These are phyloP conservation scores for Camelus dromedarius DNA, from an alignment of 2,113 vertebrate species.

Conservation along the genomic window DNA sequence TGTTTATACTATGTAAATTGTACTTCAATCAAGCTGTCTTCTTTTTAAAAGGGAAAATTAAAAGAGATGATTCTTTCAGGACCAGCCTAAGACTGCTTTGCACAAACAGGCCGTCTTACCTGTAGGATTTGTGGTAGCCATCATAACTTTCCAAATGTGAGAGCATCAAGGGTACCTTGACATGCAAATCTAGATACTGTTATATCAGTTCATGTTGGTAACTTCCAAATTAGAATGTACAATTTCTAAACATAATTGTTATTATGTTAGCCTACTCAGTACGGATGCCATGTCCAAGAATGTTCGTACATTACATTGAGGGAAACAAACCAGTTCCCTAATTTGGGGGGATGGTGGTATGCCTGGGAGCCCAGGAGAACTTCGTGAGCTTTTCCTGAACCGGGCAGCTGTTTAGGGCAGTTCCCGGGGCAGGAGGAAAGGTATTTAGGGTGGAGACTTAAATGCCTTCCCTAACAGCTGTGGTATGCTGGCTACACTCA, in stretches of 20 bases:
- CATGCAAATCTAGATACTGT: too few species aligned
- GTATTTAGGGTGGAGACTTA: slow-evolving; percentile 70
- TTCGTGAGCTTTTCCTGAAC: slow-evolving; percentile 40
- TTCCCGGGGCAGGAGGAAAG: neutral
- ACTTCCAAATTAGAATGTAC: neutral
- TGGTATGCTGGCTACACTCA: neutral
- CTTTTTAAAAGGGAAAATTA: neutral
- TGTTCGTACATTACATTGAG: neutral
- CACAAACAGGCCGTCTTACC: neutral
- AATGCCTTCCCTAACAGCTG: slow-evolving; percentile 70
- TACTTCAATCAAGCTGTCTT: neutral
- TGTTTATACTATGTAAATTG: neutral
- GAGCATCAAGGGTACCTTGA: neutral
- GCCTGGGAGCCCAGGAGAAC: neutral
- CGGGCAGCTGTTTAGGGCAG: slow-evolving; percentile 70
- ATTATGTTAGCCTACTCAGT: neutral
- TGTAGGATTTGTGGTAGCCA: neutral
- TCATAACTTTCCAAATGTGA: neutral
- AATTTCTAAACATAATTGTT: neutral
- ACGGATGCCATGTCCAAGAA: neutral
- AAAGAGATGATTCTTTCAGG: neutral
- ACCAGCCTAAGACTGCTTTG: neutral
- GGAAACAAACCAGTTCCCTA: neutral
- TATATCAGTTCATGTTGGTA: neutral
- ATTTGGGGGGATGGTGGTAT: neutral